These are phyloP conservation scores for Hirundo rustica DNA, from an alignment of 2,797 vertebrate genomes.

Conservation along the genomic window DNA sequence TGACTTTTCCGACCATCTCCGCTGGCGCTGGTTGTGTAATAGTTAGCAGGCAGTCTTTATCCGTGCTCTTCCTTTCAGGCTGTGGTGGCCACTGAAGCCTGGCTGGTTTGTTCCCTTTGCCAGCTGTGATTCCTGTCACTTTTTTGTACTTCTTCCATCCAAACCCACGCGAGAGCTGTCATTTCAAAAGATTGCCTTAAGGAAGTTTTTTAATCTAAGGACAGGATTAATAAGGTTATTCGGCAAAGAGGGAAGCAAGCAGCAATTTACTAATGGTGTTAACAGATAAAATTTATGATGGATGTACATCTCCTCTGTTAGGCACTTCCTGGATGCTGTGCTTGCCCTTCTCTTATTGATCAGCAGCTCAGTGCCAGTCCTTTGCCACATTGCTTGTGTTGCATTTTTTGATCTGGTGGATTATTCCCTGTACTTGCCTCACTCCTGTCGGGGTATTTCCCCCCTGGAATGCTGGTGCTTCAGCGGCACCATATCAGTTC, in stretches of 20 bases:
- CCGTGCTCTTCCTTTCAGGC: neutral
- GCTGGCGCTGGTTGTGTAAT: neutral
- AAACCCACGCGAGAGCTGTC: neutral
- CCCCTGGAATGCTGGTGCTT: neutral
- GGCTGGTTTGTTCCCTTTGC: neutral
- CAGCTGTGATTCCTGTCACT: neutral
- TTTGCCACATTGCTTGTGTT: neutral
- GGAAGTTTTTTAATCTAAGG: neutral
- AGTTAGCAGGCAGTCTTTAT: neutral
- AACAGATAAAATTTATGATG: neutral
- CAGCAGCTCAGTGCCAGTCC: neutral
- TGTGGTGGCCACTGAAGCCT: neutral
- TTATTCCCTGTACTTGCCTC: neutral
- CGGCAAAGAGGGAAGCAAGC: neutral
- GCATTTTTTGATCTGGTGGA: neutral
- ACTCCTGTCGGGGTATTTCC: neutral
- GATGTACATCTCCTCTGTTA: neutral
- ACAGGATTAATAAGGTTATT: neutral
- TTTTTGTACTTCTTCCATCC: neutral
- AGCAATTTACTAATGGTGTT: neutral
- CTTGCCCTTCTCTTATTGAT: neutral
- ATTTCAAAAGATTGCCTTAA: neutral
- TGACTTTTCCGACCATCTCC: neutral
- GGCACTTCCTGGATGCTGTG: neutral
- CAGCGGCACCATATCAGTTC: rapidly evolving